Evolutionary conservation across 2,888 invertebrate genomes (phyloP), one percentile per base, ranked within the genome.

Genomic region (Monoplex corrugatus): DNA sequence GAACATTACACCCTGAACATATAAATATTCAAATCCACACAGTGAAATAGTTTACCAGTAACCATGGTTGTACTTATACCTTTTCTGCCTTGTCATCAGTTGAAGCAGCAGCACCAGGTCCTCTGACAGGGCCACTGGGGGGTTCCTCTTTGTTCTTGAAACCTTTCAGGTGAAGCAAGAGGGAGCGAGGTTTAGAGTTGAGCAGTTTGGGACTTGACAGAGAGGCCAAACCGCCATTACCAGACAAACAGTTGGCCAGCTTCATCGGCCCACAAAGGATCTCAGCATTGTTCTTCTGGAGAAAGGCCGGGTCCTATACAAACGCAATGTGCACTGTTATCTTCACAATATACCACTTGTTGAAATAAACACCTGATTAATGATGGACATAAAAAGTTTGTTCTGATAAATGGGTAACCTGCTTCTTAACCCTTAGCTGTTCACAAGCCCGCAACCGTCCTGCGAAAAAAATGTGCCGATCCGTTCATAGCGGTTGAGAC

Each of bases 221-320:
- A 13, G 98, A 98, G 38, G 98, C 97, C 40, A 97, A 97, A 6
- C 98, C 99, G 28, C 98, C 97, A 94, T 98, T 98, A 94, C 98
- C 98, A 0, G 98, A 98, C 91, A 98, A 97, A 92, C 98, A 98
- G 0, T 98, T 97, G 5, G 98, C 97, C 35, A 99, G 96, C 94
- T 98, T 97, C 84, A 98, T 97, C 0, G 99, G 99, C 0, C 99
- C 99, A 28, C 98, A 98, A 82, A 99, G 96, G 90, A 99, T 98
- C 95, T 98, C 98, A 0, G 98, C 98, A 95, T 98, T 98, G 95
- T 98, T 98, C 10, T 98, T 97, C 93, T 98, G 97, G 86, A 98
- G 96, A 96, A 98, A 98, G 96, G 98, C 98, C 92, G 94, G 94
- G 85, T 94, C 94, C 85, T 92, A 87, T n/a, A 94, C 94, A 91